A percentile compares a stretch with the other conserved stretches of the same genome.
Conservation (phyloP, 2,888 invertebrate genomes). For the Nomada flava region DNA sequence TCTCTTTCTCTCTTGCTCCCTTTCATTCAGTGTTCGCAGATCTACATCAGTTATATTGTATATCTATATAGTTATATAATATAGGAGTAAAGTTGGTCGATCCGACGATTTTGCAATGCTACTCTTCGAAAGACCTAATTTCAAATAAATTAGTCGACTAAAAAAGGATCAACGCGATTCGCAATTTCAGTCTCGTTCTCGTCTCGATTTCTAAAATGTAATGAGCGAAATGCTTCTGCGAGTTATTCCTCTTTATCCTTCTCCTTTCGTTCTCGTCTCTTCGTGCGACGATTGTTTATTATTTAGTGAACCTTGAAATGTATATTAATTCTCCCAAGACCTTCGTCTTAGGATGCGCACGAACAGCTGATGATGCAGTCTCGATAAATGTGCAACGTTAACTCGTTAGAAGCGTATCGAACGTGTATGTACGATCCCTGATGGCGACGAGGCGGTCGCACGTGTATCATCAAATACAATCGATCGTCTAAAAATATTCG, state of each 20-base stretch:
- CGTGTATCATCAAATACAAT: slow-evolving; percentile 47
- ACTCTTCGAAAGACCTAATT: slow-evolving; percentile 1
- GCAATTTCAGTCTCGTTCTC: slow-evolving; percentile 59
- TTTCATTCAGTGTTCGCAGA: background rate
- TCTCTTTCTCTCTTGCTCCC: background rate
- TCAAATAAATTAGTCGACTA: slow-evolving; percentile 58
- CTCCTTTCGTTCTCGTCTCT: background rate
- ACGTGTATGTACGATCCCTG: slow-evolving; percentile 13
- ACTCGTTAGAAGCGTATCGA: slow-evolving; percentile 20
- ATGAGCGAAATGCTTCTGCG: slow-evolving; percentile 33
- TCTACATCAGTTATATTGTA: slow-evolving; percentile 7
- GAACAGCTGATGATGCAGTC: slow-evolving; percentile 9
- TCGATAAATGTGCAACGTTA: slow-evolving; percentile 16
- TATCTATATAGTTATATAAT: slow-evolving; percentile 14
- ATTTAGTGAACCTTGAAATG: slow-evolving; percentile 19
- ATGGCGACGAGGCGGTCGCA: slow-evolving; percentile 25
- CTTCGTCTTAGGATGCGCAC: background rate
- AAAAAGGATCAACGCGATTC: slow-evolving; percentile 42
- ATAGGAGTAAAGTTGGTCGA: slow-evolving; percentile 21
- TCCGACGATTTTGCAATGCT: background rate
- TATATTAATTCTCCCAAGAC: slow-evolving; percentile 24
- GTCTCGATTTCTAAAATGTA: slow-evolving; percentile 21
- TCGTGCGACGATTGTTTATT: slow-evolving; percentile 2
- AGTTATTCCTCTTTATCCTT: background rate
- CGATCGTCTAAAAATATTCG: slow-evolving; percentile 63